Evolutionary conservation across 2,797 vertebrate species (phyloP).

Genomic region (Todus mexicanus): DNA sequence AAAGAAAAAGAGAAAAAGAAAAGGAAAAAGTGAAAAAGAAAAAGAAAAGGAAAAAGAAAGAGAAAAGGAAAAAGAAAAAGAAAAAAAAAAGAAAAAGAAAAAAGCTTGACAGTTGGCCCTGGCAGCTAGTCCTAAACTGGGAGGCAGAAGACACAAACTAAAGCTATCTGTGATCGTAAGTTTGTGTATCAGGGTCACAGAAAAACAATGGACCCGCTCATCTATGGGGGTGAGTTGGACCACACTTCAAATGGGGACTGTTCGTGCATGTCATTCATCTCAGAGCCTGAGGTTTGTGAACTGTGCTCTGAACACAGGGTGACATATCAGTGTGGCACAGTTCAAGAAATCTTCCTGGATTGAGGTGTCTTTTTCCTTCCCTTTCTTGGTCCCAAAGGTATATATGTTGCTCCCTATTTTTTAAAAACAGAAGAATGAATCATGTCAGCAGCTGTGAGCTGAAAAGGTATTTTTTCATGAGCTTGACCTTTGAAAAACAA

Average conservation of each 20-base stretch:
- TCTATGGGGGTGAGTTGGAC: background rate
- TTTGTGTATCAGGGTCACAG: background rate
- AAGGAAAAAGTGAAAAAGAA: too few relatives aligned
- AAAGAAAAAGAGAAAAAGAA: background rate
- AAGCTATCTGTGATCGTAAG: background rate
- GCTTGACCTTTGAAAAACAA: background rate
- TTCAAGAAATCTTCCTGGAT: background rate
- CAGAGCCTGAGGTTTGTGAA: background rate
- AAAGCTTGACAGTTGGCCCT: background rate
- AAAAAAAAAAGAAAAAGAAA: background rate
- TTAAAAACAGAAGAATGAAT: background rate
- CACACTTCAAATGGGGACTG: background rate
- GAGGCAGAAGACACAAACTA: background rate
- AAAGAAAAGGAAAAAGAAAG: too few relatives aligned
- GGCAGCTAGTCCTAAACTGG: background rate
- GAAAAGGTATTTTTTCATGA: background rate
- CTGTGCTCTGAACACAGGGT: background rate
- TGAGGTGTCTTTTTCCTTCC: background rate
- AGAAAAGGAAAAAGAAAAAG: background rate
- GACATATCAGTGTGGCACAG: background rate
- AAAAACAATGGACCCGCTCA: background rate
- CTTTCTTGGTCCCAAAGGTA: background rate
- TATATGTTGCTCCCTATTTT: background rate
- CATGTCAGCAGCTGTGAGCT: background rate
- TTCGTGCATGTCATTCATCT: rapidly evolving